phyloP scores from a whole-genome alignment of 2,888 invertebrate genomes.

The Pyrocoelia pectoralis region DNA sequence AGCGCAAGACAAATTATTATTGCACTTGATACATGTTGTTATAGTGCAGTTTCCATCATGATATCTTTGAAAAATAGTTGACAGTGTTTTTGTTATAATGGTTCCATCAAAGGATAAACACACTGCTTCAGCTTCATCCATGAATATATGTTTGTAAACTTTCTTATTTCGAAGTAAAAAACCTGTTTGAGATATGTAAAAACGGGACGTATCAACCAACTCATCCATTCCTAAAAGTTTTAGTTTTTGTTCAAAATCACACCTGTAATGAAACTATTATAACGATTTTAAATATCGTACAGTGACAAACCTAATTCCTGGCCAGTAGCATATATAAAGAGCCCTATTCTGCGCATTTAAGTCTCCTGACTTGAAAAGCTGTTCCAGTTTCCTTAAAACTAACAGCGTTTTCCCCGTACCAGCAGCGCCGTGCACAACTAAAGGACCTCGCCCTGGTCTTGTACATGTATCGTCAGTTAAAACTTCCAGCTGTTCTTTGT shows the following conservation, averaged over 20 bases:
- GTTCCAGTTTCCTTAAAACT: conserved; percentile 53
- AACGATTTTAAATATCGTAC: neutral
- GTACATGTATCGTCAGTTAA: conserved; percentile 45
- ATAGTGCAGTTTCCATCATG: conserved; percentile 49
- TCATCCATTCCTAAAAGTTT: conserved; percentile 44
- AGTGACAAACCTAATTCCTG: conserved; percentile 52
- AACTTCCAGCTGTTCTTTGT: conserved; percentile 53
- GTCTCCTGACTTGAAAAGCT: conserved; percentile 48
- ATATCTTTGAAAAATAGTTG: conserved; percentile 46
- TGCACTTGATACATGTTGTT: conserved; percentile 37
- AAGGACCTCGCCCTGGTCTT: conserved; percentile 42
- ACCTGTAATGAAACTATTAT: conserved; percentile 39
- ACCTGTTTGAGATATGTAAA: conserved; percentile 50
- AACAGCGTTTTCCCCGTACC: conserved; percentile 58
- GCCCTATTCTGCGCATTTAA: conserved; percentile 52
- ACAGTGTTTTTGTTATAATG: conserved; percentile 49
- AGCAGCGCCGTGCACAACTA: conserved; percentile 57
- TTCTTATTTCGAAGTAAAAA: conserved; percentile 49
- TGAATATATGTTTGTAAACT: conserved; percentile 54
- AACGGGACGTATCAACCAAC: conserved; percentile 53
- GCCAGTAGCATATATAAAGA: conserved; percentile 57
- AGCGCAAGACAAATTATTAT: conserved; percentile 1
- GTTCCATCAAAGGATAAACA: conserved; percentile 51
- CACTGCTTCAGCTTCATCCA: conserved; percentile 57
- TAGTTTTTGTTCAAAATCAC: conserved; percentile 49